phyloP scores from a whole-genome alignment of 2,113 vertebrate genomes.

The Brienomyrus longianalis region DNA sequence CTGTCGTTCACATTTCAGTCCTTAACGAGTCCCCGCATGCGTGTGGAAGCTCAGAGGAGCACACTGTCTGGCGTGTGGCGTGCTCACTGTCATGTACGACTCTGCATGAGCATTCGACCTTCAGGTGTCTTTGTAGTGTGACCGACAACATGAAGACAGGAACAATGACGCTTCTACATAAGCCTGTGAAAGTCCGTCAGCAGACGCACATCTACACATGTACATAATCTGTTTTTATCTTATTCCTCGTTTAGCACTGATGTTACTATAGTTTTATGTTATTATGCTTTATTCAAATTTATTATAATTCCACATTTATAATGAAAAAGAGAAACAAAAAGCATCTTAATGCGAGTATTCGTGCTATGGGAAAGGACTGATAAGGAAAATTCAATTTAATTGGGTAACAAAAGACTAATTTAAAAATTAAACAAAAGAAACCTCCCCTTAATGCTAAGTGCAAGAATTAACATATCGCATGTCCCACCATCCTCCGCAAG shows the following conservation, averaged over 20 bases:
- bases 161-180: not conserved
- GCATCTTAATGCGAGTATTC: not conserved
- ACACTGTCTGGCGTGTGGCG: not conserved
- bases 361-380: not conserved
- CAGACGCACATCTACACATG: not conserved
- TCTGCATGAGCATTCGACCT: slow-evolving; percentile 13
- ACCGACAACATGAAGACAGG: not conserved
- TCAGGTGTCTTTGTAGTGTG: not conserved
- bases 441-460: not conserved
- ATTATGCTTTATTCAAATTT: not conserved
- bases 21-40: not conserved
- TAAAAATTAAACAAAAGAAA: not conserved
- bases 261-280: not conserved
- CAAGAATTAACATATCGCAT: not conserved
- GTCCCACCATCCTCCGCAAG: not conserved
- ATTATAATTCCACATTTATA: not conserved
- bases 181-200: not conserved
- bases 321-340: not conserved
- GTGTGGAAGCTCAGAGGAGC: not conserved
- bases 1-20: not conserved
- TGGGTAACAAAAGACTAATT: not conserved
- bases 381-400: not conserved
- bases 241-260: not conserved
- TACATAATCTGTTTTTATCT: not conserved
- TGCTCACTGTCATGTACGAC: not conserved